Evolutionary conservation across 53 echinoderm and acorn worm genomes (phyloP).

Genomic region (Stichopus horrens): DNA sequence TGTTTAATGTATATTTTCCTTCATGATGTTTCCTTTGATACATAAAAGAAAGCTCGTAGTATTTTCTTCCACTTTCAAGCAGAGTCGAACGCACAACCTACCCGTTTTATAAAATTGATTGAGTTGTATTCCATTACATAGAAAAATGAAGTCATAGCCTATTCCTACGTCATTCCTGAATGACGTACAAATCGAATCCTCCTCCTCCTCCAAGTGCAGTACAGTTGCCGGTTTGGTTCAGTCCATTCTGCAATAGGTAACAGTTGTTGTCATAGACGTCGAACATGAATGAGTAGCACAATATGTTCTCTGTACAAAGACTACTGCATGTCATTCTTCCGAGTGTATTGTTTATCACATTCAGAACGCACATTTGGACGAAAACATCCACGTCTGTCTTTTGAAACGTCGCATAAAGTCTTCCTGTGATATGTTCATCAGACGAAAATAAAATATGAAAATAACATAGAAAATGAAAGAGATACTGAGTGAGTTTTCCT

Average conservation of each 20-base stretch:
- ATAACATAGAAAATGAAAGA: too few relatives aligned
- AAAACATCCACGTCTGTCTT: background rate
- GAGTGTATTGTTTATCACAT: background rate
- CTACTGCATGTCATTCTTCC: background rate
- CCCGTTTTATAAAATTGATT: too few relatives aligned
- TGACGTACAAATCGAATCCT: background rate
- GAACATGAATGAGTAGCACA: background rate
- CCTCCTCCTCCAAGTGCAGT: background rate
- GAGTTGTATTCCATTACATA: too few relatives aligned
- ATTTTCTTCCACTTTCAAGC: too few relatives aligned
- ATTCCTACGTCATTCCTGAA: background rate
- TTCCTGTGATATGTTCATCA: too few relatives aligned
- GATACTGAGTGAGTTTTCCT: too few relatives aligned
- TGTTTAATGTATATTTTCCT: too few relatives aligned
- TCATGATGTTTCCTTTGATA: too few relatives aligned
- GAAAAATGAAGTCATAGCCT: too few relatives aligned
- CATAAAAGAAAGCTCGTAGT: too few relatives aligned
- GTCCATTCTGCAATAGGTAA: background rate
- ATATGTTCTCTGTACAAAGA: background rate
- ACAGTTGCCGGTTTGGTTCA: background rate
- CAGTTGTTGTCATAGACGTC: background rate
- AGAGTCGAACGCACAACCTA: too few relatives aligned
- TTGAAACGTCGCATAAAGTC: background rate
- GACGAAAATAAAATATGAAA: too few relatives aligned
- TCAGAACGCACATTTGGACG: background rate